Evolutionary conservation across 2,797 vertebrate genomes (phyloP).

Genomic region (Macrochelys suwanniensis): DNA sequence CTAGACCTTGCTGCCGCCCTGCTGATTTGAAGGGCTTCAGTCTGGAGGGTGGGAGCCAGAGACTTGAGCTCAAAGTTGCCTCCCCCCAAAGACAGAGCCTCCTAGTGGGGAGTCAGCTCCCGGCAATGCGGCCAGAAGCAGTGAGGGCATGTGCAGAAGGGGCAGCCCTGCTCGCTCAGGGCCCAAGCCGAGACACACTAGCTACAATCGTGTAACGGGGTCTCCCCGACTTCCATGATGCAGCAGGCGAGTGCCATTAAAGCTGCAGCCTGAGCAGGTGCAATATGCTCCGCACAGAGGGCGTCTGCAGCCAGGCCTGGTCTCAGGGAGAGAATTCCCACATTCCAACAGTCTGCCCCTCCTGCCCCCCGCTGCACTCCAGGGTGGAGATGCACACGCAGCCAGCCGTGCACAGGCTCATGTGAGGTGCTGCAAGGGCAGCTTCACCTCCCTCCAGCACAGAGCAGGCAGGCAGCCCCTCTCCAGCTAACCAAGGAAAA

Average conservation of each 20-base stretch:
- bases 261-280: neutral
- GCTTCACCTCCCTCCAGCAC: rapidly evolving
- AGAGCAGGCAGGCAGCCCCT: neutral
- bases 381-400: neutral
- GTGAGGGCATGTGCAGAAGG: neutral
- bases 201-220: neutral
- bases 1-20: neutral
- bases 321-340: neutral
- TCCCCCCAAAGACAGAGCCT: neutral
- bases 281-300: no score
- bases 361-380: no score
- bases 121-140: neutral
- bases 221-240: no score
- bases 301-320: no score
- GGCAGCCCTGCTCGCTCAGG: neutral
- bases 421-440: rapidly evolving
- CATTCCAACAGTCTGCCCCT: neutral
- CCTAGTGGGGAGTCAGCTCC: neutral
- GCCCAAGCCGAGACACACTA: neutral
- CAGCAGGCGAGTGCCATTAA: no score
- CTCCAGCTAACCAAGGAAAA: no score
- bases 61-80: neutral
- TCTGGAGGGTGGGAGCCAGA: neutral
- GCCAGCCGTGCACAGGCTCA: no score
- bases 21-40: neutral